Evolutionary conservation across 2,113 vertebrate species (phyloP).

Genomic region (Microtus ochrogaster): DNA sequence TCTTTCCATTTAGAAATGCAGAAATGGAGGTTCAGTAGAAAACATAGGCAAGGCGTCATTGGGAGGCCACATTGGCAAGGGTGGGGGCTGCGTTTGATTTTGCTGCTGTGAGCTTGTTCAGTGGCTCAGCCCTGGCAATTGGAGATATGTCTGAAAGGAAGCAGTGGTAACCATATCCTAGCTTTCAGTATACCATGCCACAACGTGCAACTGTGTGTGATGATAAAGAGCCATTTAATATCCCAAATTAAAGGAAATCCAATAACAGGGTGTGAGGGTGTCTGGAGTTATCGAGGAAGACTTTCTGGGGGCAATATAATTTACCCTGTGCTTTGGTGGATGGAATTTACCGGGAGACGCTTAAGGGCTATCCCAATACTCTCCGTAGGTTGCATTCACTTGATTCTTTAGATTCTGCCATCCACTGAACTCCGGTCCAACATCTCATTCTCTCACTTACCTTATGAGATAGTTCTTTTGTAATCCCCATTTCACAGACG

Average conservation of each 20-base stretch:
- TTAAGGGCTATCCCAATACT: background rate
- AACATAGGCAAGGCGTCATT: background rate
- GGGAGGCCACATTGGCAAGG: background rate
- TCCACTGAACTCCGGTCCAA: background rate
- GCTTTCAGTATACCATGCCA: background rate
- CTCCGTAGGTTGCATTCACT: background rate
- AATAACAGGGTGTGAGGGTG: background rate
- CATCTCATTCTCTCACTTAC: conserved; percentile 1
- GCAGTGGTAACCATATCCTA: conserved; percentile 33
- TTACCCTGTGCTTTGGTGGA: background rate
- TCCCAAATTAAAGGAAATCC: conserved; percentile 53
- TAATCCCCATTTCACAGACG: background rate
- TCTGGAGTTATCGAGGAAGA: conserved; percentile 9
- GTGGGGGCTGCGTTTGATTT: background rate
- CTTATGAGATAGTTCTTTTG: background rate
- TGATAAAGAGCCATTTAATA: conserved; percentile 21
- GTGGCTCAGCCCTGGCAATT: background rate
- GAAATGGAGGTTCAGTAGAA: background rate
- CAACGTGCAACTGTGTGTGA: background rate
- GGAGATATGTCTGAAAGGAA: conserved; percentile 19
- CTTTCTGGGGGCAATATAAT: background rate
- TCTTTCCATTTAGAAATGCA: conserved; percentile 22
- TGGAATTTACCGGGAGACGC: background rate
- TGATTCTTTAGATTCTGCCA: background rate
- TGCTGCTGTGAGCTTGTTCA: background rate